Base-by-base conservation (phyloP, 2,113 vertebrate species). In the Sinocyclocheilus maitianheensis region DNA sequence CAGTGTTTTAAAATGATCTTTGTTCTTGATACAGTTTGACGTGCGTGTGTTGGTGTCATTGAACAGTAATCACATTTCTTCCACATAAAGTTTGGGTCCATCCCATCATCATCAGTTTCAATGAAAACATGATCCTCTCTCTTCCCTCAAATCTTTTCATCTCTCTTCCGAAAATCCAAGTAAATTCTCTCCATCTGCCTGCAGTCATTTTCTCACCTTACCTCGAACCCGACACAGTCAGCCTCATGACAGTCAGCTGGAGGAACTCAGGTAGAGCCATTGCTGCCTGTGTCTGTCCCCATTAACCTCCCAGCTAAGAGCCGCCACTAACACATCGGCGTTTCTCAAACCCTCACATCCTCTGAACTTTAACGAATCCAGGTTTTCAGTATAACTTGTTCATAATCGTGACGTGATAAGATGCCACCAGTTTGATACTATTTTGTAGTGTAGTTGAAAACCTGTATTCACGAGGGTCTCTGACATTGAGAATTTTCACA, bases 151-250 rank as follows among this genome's bases (percentile, higher is more conserved):
- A 58, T 86, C 85, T 89, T 76, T 91, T 26, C 86, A 60, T 82
- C 89, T 87, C 18, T 84, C 84, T 76, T 84, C 92, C 89, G 89
- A 90, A 89, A 92, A 89, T 88, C 92, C 91, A 86, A 86, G 30
- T 89, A 43, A 89, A 63, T 83, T 96, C 94, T 98, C 94, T 94
- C 94, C 94, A 94, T 96, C 92, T 92, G 94, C 92, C 93, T 94
- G 93, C 96, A 99, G 97, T 97, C 97, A 97, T 96, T 99, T 97
- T 96, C 96, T 98, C 93, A 98, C 97, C 94, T 95, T 98, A 95
- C 97, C 97, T 97, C 96, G 96, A 94, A 96, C 96, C 95, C 94
- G 96, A 94, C 94, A 98, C 93, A 96, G 94, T 94, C 97, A 96
- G 89, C 95, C 91, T 94, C 90, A 91, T 94, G 96, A 95, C 85